phyloP scores from a whole-genome alignment of 2,113 vertebrate genomes.

The Ramphastos sulfuratus region DNA sequence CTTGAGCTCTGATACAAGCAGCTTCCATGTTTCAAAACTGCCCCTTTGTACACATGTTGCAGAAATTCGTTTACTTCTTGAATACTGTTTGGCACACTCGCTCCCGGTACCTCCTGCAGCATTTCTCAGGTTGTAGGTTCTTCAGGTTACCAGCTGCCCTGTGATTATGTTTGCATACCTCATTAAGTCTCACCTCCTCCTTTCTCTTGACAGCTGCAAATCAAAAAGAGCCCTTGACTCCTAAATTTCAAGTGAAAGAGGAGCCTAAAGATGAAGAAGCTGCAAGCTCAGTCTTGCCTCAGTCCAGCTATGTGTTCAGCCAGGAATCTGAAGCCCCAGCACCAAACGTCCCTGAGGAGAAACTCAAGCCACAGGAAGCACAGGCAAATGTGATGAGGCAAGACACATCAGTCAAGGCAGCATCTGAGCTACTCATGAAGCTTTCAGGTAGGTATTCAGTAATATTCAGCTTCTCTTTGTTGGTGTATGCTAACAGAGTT shows the following conservation, averaged over 20 bases:
- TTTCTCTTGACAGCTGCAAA: slow-evolving; percentile 88
- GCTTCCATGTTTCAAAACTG: not conserved
- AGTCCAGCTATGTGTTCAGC: slow-evolving; percentile 82
- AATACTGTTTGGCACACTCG: not conserved
- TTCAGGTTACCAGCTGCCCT: not conserved
- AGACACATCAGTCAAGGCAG: slow-evolving; percentile 93
- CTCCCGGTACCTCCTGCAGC: not conserved
- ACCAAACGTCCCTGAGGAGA: slow-evolving; percentile 73
- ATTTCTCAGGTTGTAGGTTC: not conserved
- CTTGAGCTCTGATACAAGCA: not conserved
- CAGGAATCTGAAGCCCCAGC: slow-evolving; percentile 77
- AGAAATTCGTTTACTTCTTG: not conserved
- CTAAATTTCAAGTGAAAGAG: slow-evolving; percentile 92
- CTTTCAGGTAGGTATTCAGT: slow-evolving; percentile 87
- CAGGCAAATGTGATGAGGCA: slow-evolving; percentile 83
- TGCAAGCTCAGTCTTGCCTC: slow-evolving; percentile 76
- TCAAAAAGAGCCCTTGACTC: slow-evolving; percentile 94
- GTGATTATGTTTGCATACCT: not conserved
- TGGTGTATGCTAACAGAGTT: not conserved
- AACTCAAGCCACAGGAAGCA: slow-evolving; percentile 83
- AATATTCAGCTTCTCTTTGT: not conserved
- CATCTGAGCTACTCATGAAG: slow-evolving; percentile 97
- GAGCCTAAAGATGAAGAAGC: slow-evolving; percentile 88
- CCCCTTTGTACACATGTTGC: not conserved
- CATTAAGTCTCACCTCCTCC: slow-evolving; percentile 15